Evolutionary conservation across 2,797 vertebrate species (phyloP).

Genomic region (Manis crassicaudata): DNA sequence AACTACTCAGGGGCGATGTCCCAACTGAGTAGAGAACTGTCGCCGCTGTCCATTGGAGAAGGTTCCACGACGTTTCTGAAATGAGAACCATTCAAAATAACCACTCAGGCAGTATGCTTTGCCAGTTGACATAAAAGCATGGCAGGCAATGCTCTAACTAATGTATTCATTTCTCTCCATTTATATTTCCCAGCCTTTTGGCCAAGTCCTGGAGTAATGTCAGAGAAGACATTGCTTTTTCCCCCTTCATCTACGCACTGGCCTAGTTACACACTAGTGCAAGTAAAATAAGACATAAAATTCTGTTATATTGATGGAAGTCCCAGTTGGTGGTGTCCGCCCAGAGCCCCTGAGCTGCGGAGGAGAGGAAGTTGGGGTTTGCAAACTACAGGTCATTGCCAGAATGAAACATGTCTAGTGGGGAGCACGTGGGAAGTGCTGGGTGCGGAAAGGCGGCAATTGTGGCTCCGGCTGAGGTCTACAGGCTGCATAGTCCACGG

Average conservation of each 20-base stretch:
- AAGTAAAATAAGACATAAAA: slow-evolving; percentile 15
- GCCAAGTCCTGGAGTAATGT: neutral
- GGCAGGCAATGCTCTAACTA: neutral
- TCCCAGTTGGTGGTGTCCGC: slow-evolving; percentile 47
- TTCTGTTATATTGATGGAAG: slow-evolving; percentile 30
- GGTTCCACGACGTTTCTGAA: slow-evolving; percentile 44
- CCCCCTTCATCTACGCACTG: neutral
- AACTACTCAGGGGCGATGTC: neutral
- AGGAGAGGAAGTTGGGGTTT: slow-evolving; percentile 65
- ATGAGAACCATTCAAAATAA: neutral
- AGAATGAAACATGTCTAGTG: slow-evolving; percentile 62
- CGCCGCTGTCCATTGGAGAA: neutral
- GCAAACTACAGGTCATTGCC: slow-evolving; percentile 67
- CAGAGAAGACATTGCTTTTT: neutral
- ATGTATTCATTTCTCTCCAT: slow-evolving; percentile 44
- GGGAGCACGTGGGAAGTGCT: slow-evolving; percentile 77
- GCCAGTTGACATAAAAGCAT: slow-evolving; percentile 24
- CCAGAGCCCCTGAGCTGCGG: slow-evolving; percentile 38
- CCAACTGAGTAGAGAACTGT: neutral
- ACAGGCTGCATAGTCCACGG: slow-evolving; percentile 59
- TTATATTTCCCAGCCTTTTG: slow-evolving; percentile 49
- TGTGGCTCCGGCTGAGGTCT: slow-evolving; percentile 83
- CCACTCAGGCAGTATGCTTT: slow-evolving; percentile 2
- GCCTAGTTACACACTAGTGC: neutral
- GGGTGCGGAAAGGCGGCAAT: slow-evolving; percentile 80